These are phyloP conservation scores for Philhelius pedissequus DNA, from an alignment of 2,888 invertebrate species.

Conservation along the genomic window DNA sequence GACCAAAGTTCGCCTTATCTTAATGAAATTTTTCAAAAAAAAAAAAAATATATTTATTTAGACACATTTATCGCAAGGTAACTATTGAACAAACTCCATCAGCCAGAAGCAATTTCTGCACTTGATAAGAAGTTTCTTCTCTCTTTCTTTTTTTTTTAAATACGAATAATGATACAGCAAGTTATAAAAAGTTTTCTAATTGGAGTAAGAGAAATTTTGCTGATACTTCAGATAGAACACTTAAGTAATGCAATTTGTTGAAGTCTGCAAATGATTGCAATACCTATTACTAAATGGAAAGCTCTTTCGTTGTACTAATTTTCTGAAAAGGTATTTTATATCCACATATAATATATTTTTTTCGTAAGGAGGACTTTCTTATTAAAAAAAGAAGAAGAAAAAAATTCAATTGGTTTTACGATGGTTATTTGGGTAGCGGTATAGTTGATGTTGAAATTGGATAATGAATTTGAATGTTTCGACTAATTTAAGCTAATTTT, in stretches of 20 bases:
- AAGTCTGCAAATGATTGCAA: neutral
- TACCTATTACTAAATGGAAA: neutral
- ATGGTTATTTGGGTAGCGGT: too few relatives aligned
- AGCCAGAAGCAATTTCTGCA: conserved; percentile 27
- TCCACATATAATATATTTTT: too few relatives aligned
- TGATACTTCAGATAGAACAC: neutral
- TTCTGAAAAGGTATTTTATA: neutral
- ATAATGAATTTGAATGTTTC: too few relatives aligned
- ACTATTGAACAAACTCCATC: conserved; percentile 43
- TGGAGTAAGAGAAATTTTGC: conserved; percentile 20
- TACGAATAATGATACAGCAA: neutral
- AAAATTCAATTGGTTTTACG: too few relatives aligned
- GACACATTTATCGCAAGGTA: conserved; percentile 20
- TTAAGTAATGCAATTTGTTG: neutral
- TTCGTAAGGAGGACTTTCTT: too few relatives aligned
- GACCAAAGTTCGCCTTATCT: neutral
- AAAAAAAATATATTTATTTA: neutral
- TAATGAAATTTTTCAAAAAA: neutral
- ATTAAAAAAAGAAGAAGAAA: too few relatives aligned
- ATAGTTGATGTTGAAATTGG: too few relatives aligned
- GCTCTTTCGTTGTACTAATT: neutral
- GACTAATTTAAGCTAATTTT: too few relatives aligned
- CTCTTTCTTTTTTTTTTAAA: too few relatives aligned
- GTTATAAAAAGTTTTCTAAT: conserved; percentile 38
- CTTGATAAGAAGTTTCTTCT: conserved; percentile 52